Conservation (phyloP, 2,113 vertebrate genomes). For the Alouatta palliata region DNA sequence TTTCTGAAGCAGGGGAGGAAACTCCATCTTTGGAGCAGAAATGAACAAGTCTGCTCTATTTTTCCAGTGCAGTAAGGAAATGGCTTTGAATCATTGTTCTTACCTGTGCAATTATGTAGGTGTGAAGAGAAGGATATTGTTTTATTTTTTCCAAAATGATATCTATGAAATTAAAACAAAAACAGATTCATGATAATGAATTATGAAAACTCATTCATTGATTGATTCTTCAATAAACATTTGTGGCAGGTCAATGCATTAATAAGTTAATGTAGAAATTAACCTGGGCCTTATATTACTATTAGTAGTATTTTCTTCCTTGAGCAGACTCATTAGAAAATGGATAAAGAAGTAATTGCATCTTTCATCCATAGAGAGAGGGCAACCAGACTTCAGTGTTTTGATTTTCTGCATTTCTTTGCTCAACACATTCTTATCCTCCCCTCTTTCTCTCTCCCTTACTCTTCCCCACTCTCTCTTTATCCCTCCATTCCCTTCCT, state of each 20-base stretch:
- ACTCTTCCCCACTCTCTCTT: too few relatives aligned
- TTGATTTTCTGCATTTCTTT: background rate
- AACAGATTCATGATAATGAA: conserved; percentile 40
- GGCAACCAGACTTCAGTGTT: background rate
- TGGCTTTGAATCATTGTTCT: background rate
- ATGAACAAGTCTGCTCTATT: background rate
- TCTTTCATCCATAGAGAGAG: background rate
- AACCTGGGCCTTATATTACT: conserved; percentile 27
- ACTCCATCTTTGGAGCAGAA: background rate
- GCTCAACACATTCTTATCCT: background rate
- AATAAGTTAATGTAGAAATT: conserved; percentile 39
- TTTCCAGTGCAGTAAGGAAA: background rate
- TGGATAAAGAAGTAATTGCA: background rate
- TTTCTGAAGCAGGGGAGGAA: background rate
- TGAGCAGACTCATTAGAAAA: conserved; percentile 47
- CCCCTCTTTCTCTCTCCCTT: background rate
- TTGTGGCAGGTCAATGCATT: conserved; percentile 38
- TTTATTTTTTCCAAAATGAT: conserved; percentile 13
- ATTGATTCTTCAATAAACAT: conserved; percentile 37
- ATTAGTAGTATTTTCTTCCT: conserved; percentile 39
- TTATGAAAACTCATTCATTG: background rate
- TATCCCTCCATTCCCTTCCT: too few relatives aligned
- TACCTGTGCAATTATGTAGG: background rate
- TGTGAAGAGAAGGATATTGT: background rate
- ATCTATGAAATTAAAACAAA: background rate